Evolutionary conservation across 2,888 invertebrate species (phyloP).

Genomic region (Falcaria lacertinaria): DNA sequence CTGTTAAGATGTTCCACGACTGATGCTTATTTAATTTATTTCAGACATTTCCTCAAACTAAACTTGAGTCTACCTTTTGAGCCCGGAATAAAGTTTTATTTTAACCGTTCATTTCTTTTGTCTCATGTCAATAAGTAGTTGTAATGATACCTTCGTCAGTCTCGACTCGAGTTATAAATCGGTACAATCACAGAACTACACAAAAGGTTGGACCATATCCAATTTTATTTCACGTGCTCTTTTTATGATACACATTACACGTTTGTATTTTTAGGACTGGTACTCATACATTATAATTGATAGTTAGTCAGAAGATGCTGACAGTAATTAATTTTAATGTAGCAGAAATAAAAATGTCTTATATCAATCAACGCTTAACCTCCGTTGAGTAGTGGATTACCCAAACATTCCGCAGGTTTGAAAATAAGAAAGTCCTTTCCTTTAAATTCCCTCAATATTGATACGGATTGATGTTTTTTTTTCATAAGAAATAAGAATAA

Average conservation of each 20-base stretch:
- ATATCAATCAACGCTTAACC: too few relatives aligned
- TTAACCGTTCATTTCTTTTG: conserved; percentile 13
- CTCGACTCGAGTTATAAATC: background rate
- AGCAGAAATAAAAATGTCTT: too few relatives aligned
- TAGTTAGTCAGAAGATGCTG: background rate
- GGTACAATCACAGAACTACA: background rate
- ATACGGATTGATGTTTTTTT: too few relatives aligned
- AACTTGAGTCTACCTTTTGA: conserved; percentile 10
- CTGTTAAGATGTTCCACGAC: background rate
- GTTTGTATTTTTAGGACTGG: background rate
- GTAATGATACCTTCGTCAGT: background rate
- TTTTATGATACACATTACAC: background rate
- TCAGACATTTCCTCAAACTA: conserved; percentile 6
- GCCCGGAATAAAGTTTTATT: conserved; percentile 14
- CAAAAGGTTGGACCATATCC: conserved; percentile 1
- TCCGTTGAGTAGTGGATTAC: too few relatives aligned
- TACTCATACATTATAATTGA: background rate
- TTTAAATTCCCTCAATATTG: too few relatives aligned
- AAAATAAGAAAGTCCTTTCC: too few relatives aligned
- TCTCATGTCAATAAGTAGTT: conserved; percentile 16
- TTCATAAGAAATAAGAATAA: too few relatives aligned
- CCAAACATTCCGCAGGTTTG: too few relatives aligned
- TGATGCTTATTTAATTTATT: background rate
- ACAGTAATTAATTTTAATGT: too few relatives aligned
- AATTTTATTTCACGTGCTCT: background rate